Evolutionary conservation across 2,888 invertebrate species (phyloP), one percentile per base, ranked within the genome.

Genomic region (Patella caerulea): DNA sequence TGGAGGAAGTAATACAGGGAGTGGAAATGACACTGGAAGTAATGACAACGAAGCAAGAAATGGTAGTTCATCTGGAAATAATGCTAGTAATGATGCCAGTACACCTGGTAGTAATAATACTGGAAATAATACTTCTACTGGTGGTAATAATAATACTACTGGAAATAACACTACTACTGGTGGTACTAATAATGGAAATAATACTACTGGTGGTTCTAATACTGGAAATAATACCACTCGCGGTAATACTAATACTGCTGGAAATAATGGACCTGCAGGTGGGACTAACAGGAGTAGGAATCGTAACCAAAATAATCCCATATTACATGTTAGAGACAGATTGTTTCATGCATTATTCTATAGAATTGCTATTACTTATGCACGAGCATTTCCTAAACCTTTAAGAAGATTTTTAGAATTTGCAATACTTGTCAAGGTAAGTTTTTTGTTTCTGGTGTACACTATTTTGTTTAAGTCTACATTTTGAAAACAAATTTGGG

Each of bases 331-430:
- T 79, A 93, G 98, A 87, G 98, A 98, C 91, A 94, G 98, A 85
- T 93, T 98, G 76, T 98, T 98, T 92, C 97, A 98, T 93, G 97
- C 98, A 17, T 93, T 99, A 85, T 98, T 99, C 92, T 91, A 97
- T 91, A 95, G 97, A 91, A 95, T 96, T 85, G 96, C 99, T 3
- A 93, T 98, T 87, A 95, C 96, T 29, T 99, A 99, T 93, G 97
- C 97, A 70, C 94, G 96, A 87, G 95, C 96, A 76, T 96, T 99
- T 92, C 97, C 93, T 53, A 94, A 95, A 91, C 95, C 95, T 81
- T 94, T 96, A 70, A 93, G 97, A 88, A 93, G 96, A 89, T 94
- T 96, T 86, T 94, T 97, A 89, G 97, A 97, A 92, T 96, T 96
- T 92, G 93, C 95, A 79, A 94, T 96, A 83, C 93, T 97, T 79